Conservation (phyloP, 2,113 vertebrate species). For the Tinamus guttatus region DNA sequence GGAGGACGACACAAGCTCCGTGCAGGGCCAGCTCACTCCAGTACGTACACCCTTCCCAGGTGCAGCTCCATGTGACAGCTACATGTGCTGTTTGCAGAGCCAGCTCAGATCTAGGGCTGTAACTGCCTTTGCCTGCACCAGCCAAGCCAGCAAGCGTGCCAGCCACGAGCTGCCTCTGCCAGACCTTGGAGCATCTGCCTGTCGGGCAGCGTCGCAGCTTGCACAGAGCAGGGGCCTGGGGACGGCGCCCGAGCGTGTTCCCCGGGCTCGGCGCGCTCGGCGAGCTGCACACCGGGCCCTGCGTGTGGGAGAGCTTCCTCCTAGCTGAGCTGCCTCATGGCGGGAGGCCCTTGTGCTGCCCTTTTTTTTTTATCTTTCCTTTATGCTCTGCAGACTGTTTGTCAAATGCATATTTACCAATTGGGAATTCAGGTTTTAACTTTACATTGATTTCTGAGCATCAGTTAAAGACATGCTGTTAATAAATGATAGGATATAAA, state of each 20-base stretch:
- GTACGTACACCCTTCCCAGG: background rate
- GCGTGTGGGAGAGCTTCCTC: accelerated
- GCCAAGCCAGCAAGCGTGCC: accelerated
- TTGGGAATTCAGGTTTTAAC: background rate
- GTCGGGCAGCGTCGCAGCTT: background rate
- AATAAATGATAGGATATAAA: background rate
- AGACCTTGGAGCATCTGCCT: background rate
- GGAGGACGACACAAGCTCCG: background rate
- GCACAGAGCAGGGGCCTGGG: background rate
- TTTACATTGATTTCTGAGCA: background rate
- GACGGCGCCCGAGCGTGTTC: background rate
- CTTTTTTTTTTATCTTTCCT: background rate
- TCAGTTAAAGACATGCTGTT: background rate
- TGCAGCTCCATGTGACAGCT: background rate
- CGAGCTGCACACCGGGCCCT: background rate
- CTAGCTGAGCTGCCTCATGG: too few relatives aligned
- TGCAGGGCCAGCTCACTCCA: background rate
- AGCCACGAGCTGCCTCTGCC: background rate
- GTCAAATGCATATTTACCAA: background rate
- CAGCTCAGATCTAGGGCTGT: background rate
- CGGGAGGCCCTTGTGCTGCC: background rate
- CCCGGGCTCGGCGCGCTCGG: background rate
- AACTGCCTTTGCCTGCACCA: background rate
- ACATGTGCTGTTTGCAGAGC: background rate
- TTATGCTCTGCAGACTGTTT: background rate